Percentiles rank a stretch among this genome's conserved stretches.
Conservation (phyloP, 2,113 vertebrate species). For the Rafetus swinhoei region DNA sequence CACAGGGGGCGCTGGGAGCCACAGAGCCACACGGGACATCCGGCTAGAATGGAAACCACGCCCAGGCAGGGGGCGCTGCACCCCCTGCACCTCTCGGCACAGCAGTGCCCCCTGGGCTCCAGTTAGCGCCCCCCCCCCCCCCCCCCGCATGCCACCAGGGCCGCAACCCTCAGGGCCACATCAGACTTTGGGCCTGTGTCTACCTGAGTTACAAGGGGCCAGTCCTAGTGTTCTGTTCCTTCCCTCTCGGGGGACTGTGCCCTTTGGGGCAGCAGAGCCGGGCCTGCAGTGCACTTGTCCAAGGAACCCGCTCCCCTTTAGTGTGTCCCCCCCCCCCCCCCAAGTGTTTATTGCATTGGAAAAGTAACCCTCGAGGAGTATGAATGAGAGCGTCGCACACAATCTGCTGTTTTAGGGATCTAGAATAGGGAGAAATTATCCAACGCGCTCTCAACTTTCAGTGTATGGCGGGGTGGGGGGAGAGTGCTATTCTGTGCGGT, state of each 20-base stretch:
- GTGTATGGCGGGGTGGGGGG: no score
- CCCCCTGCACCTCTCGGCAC: not conserved
- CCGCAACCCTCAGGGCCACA: no score
- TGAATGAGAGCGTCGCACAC: not conserved
- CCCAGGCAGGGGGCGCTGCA: no score
- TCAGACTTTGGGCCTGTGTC: not conserved
- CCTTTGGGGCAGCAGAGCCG: not conserved
- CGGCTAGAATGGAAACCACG: no score
- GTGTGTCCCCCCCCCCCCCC: no score
- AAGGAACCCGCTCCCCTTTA: not conserved
- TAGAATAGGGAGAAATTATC: not conserved
- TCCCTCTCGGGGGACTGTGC: not conserved
- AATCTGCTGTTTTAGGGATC: not conserved
- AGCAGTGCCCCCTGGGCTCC: no score
- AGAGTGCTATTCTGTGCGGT: not conserved
- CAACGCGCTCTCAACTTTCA: not conserved
- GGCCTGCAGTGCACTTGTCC: not conserved
- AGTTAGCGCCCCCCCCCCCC: no score
- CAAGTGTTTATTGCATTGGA: not conserved
- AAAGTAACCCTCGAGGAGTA: not conserved
- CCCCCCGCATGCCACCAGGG: not conserved
- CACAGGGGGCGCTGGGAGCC: no score
- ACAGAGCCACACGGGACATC: no score
- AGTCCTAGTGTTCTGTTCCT: not conserved
- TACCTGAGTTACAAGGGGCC: not conserved